Evolutionary conservation across 2,797 vertebrate species (phyloP), one percentile per base, ranked within the genome.

Genomic region (Microctenopoma steveboyesi): DNA sequence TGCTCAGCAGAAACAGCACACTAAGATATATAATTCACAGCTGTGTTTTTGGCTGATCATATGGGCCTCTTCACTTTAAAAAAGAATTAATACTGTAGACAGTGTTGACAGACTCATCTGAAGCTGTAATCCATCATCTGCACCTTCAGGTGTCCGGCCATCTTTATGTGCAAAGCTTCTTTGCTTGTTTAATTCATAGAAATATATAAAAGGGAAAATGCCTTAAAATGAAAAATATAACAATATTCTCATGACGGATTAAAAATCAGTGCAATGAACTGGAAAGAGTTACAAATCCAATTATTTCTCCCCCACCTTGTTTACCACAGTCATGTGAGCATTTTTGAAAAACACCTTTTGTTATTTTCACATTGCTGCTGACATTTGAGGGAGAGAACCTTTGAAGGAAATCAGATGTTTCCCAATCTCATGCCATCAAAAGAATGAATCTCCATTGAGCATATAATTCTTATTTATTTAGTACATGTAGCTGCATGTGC

Each of bases 41-140:
- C 74, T 64, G 0, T 73, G 62, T 30, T 84, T 81, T 76, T 79
- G 71, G 82, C 69, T 6, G 18, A 69, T 83, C 81, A 72, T 71
- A 35, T 35, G 72, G 64, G 74, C 78, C 70, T 85, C 60, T 67
- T 86, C 64, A 53, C 73, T 84, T 81, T 58, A 22, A 80, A 87
- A 75, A 64, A 66, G 54, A 22, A 86, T 86, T 69, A 82, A 63
- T 64, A 67, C 68, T 39, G 52, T 27, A 78, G 78, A 84, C 72
- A 27, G 58, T 71, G 56, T 69, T 78, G 70, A 76, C 69, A 52
- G 72, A 25, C 56, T 53, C 12, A 74, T 79, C 61, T 58, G 66
- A 78, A 59, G 63, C 64, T 50, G 53, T 68, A 74, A 87, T 82
- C 81, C 72, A 80, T 84, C 81, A 84, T 51, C 22, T 53, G 73